Evolutionary conservation across 2,888 invertebrate species (phyloP), one percentile per base, ranked within the genome.

Genomic region (Aradus depressus): DNA sequence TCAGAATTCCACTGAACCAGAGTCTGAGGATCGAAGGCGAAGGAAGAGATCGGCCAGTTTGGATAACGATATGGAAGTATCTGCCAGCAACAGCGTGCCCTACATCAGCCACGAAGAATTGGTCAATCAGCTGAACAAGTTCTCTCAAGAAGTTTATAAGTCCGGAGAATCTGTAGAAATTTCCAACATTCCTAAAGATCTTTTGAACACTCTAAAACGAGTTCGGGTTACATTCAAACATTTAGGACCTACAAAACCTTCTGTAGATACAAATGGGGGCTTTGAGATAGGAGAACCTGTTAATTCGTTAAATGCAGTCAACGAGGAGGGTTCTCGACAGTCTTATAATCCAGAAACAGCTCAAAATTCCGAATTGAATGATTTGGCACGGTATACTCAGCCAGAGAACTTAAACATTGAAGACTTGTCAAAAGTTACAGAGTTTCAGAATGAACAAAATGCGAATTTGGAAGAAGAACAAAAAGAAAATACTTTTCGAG

Each of bases 31-130:
- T 8, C 31, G 31, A 14, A 45, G 16, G 5, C 41, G 54, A 14
- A 47, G 26, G 22, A 50, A 38, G 21, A 47, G 54, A 38, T 50
- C 54, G 2, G 22, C 44, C 14, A 31, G 35, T 23, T 47, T 47
- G 31, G 45, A 51, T 3, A 31, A 37, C 23, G 42, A 42, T 12
- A 21, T 28, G 16, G 38, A 37, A 2, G 2, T 35, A 2, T 16
- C 18, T 14, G n/a, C 19, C 25, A 14, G 19, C 3, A 23, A 37
- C 3, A 16, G 26, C 4, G 6, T 19, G n/a, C n/a, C 3, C 22
- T 3, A 19, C 3, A 19, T 26, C 3, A 37, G 37, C 28, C 47
- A 47, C 25, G 47, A 47, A 10, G 47, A 47, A 21, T 38, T 47
- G 16, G 47, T 47, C 14, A 35, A 47, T 19, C 26, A 37, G 6